phyloP scores from a whole-genome alignment of 2,113 vertebrate species.

The Vidua chalybeata region DNA sequence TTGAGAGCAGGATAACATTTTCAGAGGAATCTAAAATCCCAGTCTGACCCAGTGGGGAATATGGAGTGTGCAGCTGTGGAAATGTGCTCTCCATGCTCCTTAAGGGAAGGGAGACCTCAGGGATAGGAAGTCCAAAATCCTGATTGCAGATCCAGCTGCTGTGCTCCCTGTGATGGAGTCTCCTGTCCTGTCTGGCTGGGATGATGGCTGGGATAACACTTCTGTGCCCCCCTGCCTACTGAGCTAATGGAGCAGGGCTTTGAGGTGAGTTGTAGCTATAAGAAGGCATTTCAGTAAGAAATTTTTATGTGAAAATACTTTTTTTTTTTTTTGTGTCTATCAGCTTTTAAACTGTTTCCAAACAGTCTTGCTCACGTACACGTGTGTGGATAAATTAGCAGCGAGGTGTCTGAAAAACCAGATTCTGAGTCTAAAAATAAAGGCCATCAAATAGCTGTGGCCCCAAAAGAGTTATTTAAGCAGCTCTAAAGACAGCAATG shows the following conservation, averaged over 20 bases:
- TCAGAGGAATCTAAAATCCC: not conserved
- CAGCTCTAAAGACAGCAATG: conserved; percentile 4
- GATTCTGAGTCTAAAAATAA: conserved; percentile 37
- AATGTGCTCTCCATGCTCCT: not conserved
- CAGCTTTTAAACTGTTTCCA: not conserved
- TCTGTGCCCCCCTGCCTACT: not conserved
- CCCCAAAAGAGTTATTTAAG: conserved; percentile 26
- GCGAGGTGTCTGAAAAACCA: conserved; percentile 18
- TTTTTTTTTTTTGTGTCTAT: not conserved
- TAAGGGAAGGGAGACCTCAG: not conserved
- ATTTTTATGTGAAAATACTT: not conserved
- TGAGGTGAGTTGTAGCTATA: not conserved
- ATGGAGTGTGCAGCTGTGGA: not conserved
- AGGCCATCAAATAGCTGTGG: not conserved
- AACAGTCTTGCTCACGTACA: not conserved
- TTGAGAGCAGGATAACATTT: not conserved
- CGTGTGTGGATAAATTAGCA: not conserved
- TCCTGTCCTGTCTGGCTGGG: not conserved
- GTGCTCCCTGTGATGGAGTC: not conserved
- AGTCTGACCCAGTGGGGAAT: not conserved
- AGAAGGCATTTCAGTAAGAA: not conserved
- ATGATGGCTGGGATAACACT: not conserved
- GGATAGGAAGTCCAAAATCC: not conserved
- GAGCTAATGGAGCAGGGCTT: not conserved
- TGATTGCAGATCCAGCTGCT: not conserved